Evolutionary conservation across 64 coral and sea anemone species (phyloP).

Genomic region (Actinia tenebrosa): DNA sequence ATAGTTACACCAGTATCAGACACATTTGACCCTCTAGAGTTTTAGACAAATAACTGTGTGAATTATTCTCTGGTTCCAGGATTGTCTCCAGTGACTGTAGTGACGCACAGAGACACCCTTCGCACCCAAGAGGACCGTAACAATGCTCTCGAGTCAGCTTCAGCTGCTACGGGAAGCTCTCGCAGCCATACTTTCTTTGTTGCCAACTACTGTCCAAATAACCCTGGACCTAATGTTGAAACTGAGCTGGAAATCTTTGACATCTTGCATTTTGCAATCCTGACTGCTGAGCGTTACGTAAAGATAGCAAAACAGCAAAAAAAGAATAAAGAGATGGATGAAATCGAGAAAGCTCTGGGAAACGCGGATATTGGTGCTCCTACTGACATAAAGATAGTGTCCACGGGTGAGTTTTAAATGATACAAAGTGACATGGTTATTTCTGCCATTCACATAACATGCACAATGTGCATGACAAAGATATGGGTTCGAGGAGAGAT

Average conservation of each 20-base stretch:
- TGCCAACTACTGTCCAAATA: slow-evolving; percentile 52
- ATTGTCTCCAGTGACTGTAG: slow-evolving; percentile 61
- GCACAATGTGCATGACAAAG: too few species aligned
- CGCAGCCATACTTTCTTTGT: slow-evolving; percentile 49
- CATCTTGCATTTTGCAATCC: slow-evolving; percentile 48
- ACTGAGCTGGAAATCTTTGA: slow-evolving; percentile 52
- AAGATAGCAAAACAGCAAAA: slow-evolving; percentile 29
- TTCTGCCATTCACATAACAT: too few species aligned
- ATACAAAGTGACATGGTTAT: neutral
- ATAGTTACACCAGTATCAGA: too few species aligned
- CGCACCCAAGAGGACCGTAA: slow-evolving; percentile 25
- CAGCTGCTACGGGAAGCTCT: slow-evolving; percentile 50
- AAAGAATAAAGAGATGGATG: slow-evolving; percentile 13
- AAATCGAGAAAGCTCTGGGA: slow-evolving; percentile 18
- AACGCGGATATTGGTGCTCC: neutral
- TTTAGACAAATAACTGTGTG: too few species aligned
- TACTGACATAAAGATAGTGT: neutral
- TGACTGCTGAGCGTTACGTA: slow-evolving; percentile 47
- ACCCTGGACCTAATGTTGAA: slow-evolving; percentile 11
- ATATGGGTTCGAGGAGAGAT: too few species aligned
- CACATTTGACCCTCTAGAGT: too few species aligned
- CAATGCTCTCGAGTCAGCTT: slow-evolving; percentile 29
- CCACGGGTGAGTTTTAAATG: neutral
- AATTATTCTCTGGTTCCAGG: neutral
- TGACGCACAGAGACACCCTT: slow-evolving; percentile 60